Percentiles rank a stretch among this genome's conserved stretches.
phyloP scores from a whole-genome alignment of 2,797 vertebrate genomes.

The Spinus olivaceus region DNA sequence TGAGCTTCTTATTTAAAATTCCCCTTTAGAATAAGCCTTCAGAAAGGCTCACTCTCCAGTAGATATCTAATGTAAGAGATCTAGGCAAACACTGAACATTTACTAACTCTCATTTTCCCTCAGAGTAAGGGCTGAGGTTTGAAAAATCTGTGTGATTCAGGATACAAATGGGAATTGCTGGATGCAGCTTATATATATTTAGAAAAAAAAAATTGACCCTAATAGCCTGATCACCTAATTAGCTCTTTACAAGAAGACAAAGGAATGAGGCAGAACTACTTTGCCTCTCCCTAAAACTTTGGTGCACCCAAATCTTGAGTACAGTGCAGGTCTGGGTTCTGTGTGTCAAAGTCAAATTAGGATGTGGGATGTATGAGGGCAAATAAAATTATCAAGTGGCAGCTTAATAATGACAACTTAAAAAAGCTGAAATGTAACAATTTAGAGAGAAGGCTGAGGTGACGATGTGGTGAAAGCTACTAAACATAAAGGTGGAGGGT shows the following conservation, averaged over 20 bases:
- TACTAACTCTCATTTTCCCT: neutral
- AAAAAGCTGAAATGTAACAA: neutral
- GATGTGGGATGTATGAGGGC: neutral
- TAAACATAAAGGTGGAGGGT: neutral
- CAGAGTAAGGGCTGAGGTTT: neutral
- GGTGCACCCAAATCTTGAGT: neutral
- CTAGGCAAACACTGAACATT: neutral
- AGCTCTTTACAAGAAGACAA: neutral
- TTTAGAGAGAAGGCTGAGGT: neutral
- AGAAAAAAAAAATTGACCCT: neutral
- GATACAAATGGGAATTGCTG: neutral
- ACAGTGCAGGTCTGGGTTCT: neutral
- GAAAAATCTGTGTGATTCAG: neutral
- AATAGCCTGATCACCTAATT: neutral
- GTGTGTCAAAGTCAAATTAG: neutral
- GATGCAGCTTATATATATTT: neutral
- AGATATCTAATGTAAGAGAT: neutral
- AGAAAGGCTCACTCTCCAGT: neutral
- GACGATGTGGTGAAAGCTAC: accelerated
- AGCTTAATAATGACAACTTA: neutral
- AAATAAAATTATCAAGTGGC: neutral
- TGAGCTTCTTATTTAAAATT: neutral
- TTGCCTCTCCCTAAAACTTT: neutral
- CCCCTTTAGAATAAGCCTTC: neutral
- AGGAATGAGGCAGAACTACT: neutral